Conservation (phyloP, 2,113 vertebrate genomes). For the Paradoxurus hermaphroditus region DNA sequence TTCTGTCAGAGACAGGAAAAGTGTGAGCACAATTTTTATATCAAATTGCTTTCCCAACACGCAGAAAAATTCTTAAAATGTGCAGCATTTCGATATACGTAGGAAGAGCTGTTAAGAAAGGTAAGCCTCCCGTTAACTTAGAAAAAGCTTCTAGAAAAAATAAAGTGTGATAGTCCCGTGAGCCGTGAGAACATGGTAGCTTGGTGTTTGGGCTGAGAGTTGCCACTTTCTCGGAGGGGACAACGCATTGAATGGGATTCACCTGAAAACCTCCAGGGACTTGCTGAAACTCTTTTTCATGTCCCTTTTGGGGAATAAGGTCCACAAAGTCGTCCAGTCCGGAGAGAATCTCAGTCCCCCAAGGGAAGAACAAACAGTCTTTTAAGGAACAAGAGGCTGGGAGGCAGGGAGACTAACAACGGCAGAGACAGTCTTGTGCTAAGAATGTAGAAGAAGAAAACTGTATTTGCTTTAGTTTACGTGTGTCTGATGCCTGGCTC, state of each 20-base stretch:
- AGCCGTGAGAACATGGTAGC: not conserved
- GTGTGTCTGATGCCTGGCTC: not conserved
- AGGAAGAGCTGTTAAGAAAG: conserved; percentile 53
- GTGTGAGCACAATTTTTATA: conserved; percentile 43
- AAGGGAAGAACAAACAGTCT: not conserved
- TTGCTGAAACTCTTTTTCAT: not conserved
- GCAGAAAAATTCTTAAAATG: conserved; percentile 2
- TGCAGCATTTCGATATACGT: conserved; percentile 37
- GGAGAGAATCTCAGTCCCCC: not conserved
- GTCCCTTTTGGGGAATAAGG: not conserved
- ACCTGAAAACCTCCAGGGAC: not conserved
- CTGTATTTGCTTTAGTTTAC: not conserved
- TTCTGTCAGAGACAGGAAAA: conserved; percentile 31
- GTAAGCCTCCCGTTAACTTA: conserved; percentile 50
- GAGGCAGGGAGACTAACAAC: not conserved
- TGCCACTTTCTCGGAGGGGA: not conserved
- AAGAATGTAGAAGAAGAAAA: not conserved
- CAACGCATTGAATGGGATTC: not conserved
- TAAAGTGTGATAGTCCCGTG: not conserved
- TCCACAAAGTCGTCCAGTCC: not conserved
- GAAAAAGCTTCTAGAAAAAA: conserved; percentile 13
- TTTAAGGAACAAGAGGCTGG: not conserved
- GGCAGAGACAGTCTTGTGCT: not conserved
- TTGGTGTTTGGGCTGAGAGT: not conserved
- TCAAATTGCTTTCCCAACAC: conserved; percentile 43